These are phyloP conservation scores for Holotrichia oblita DNA, from an alignment of 1,140 invertebrate genomes.

Conservation along the genomic window DNA sequence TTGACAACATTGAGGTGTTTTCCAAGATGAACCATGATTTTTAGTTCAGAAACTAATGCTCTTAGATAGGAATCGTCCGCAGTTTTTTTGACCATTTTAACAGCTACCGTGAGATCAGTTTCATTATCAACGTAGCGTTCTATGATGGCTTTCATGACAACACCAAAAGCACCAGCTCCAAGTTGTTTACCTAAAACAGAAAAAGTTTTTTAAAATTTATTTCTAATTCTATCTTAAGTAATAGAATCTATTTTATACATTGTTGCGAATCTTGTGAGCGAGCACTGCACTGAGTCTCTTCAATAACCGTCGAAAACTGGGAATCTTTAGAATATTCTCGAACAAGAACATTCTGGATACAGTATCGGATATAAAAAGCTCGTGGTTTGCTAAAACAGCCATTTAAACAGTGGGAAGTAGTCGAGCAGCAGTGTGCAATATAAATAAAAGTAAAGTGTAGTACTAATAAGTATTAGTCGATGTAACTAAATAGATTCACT, in stretches of 20 bases:
- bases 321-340: too few relatives aligned
- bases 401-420: background rate
- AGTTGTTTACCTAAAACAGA: slow-evolving; percentile 75
- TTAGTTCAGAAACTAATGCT: slow-evolving; percentile 89
- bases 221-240: background rate
- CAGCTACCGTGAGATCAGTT: slow-evolving; percentile 72
- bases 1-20: slow-evolving; percentile 96
- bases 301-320: too few relatives aligned
- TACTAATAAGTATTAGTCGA: too few relatives aligned
- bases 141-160: slow-evolving; percentile 84
- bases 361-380: too few relatives aligned
- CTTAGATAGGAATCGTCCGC: slow-evolving; percentile 78
- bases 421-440: background rate
- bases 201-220: slow-evolving; percentile 6
- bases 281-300: too few relatives aligned
- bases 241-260: too few relatives aligned
- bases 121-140: background rate
- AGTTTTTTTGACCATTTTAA: slow-evolving; percentile 86
- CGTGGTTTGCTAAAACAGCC: background rate
- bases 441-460: too few relatives aligned
- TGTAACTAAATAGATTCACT: too few relatives aligned
- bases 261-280: too few relatives aligned
- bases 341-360: too few relatives aligned
- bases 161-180: slow-evolving; percentile 91
- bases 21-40: slow-evolving; percentile 94